Evolutionary conservation across 2,113 vertebrate species (phyloP).

Genomic region (Salvator merianae): DNA sequence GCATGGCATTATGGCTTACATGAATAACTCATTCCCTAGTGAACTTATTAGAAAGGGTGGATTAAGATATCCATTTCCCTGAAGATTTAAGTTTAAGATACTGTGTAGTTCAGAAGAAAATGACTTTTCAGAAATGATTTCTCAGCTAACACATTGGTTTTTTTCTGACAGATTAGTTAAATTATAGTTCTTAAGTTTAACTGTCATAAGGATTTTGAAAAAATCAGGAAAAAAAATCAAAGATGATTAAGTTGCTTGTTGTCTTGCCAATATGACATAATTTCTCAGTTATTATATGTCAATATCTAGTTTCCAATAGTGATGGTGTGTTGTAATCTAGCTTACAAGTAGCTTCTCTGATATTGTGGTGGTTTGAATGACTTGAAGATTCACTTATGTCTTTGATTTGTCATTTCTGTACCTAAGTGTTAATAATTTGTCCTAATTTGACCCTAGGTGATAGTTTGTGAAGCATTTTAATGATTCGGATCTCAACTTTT

Average conservation of each 20-base stretch:
- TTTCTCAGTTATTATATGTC: constrained; percentile 10
- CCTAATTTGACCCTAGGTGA: constrained; percentile 8
- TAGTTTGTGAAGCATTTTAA: constrained; percentile 1
- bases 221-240: background rate
- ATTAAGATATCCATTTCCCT: constrained; percentile 18
- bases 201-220: constrained; percentile 30
- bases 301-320: background rate
- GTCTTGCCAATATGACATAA: constrained; percentile 24
- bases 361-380: constrained; percentile 10
- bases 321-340: background rate
- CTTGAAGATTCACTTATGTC: background rate
- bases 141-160: background rate
- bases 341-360: background rate
- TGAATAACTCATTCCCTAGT: constrained; percentile 57
- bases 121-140: constrained; percentile 30
- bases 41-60: constrained; percentile 40
- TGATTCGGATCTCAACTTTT: constrained; percentile 3
- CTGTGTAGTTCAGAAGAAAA: constrained; percentile 35
- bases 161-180: constrained; percentile 15
- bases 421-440: background rate
- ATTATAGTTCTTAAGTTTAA: constrained; percentile 15
- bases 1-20: constrained; percentile 45
- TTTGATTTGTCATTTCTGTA: constrained; percentile 9
- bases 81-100: constrained; percentile 12
- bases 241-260: background rate